Percentiles rank a stretch among this genome's conserved stretches.
Evolutionary conservation across 2,113 vertebrate species (phyloP).

Genomic region (Pipa parva): DNA sequence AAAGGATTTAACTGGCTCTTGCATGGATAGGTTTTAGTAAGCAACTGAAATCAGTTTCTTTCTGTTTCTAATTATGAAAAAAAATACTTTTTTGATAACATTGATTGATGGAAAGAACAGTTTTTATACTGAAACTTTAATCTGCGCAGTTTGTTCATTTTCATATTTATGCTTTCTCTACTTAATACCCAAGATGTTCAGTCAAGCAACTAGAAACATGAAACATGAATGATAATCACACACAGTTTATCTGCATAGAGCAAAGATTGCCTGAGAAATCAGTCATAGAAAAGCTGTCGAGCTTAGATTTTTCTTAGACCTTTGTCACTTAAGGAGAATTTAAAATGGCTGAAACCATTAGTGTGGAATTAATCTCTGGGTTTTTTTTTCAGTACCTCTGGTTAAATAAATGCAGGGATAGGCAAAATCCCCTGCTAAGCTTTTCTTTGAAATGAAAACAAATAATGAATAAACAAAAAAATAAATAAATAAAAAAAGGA

Average conservation of each 20-base stretch:
- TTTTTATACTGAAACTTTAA: slow-evolving; percentile 38
- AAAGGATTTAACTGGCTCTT: slow-evolving; percentile 24
- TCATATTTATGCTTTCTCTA: slow-evolving; percentile 41
- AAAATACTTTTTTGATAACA: slow-evolving; percentile 35
- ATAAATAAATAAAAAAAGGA: slow-evolving; percentile 28
- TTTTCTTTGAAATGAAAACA: slow-evolving; percentile 32
- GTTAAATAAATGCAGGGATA: slow-evolving; percentile 40
- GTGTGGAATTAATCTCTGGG: slow-evolving; percentile 40
- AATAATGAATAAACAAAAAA: too few species aligned
- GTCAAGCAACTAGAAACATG: slow-evolving; percentile 25
- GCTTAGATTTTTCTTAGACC: slow-evolving; percentile 29
- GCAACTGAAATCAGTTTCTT: slow-evolving; percentile 18
- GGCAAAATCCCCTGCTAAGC: slow-evolving; percentile 37
- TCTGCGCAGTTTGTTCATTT: slow-evolving; percentile 39
- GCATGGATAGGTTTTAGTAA: slow-evolving; percentile 17
- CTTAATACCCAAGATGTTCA: slow-evolving; percentile 41
- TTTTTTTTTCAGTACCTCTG: slow-evolving; percentile 37
- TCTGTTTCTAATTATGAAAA: slow-evolving; percentile 35
- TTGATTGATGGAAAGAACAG: slow-evolving; percentile 37
- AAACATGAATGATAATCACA: slow-evolving; percentile 41
- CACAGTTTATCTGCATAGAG: slow-evolving; percentile 38
- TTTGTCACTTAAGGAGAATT: slow-evolving; percentile 41
- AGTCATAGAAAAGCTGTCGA: slow-evolving; percentile 18
- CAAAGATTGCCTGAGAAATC: slow-evolving; percentile 39
- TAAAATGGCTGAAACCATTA: slow-evolving; percentile 37